Conservation (phyloP, 1,140 invertebrate genomes). For the Aphelenchoides fujianensis region DNA sequence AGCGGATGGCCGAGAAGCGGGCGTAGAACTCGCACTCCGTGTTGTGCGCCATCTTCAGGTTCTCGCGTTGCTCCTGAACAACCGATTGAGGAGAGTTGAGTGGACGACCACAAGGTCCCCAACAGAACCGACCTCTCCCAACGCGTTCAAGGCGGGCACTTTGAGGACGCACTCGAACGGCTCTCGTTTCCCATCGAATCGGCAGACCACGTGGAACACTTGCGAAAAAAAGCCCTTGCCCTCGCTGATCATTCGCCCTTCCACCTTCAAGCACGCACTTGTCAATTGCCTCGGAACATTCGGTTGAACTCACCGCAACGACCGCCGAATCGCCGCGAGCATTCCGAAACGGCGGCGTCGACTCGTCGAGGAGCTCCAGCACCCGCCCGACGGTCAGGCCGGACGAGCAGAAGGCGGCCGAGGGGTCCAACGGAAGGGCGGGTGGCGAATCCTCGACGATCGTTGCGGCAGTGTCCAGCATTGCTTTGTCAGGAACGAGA, state of each 20-base stretch:
- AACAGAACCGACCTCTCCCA: constrained; percentile 19
- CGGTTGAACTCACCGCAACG: neutral
- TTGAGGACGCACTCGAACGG: neutral
- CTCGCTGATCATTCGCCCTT: neutral
- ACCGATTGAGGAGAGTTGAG: constrained; percentile 21
- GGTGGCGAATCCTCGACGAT: too few relatives aligned
- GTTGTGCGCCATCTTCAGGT: constrained; percentile 31
- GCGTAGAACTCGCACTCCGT: constrained; percentile 10
- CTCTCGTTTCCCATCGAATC: constrained; percentile 17
- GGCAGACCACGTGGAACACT: constrained; percentile 14
- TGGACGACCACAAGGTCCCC: too few relatives aligned
- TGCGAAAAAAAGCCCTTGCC: constrained; percentile 10
- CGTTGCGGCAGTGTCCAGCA: too few relatives aligned
- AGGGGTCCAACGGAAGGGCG: neutral
- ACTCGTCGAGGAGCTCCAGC: neutral
- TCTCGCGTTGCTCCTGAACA: constrained; percentile 26
- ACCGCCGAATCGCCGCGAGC: neutral
- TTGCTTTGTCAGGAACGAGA: too few relatives aligned
- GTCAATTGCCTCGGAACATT: too few relatives aligned
- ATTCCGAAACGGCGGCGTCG: neutral
- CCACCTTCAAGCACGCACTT: too few relatives aligned
- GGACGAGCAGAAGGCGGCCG: neutral
- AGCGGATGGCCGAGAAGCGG: neutral
- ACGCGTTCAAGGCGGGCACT: constrained; percentile 21
- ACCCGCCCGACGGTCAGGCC: neutral